Base-by-base conservation (phyloP, 2,888 invertebrate genomes). In the Pimpla rufipes region DNA sequence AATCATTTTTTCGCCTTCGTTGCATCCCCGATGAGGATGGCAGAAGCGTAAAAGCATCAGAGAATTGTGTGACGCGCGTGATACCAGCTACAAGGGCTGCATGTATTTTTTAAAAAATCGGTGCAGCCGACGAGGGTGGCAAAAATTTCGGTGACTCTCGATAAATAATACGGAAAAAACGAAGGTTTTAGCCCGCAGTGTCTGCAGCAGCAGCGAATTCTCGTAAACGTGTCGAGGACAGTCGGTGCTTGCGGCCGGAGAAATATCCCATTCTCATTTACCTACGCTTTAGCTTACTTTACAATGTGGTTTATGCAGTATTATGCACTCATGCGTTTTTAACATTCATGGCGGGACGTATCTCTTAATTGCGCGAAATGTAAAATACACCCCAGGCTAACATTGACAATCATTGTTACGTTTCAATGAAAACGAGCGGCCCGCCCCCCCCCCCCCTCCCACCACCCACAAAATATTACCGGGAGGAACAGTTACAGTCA, bases 191-290 rank as follows among this genome's bases (percentile, higher is more conserved):
- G 47, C 23, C 47, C 50, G 70, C 57, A 78, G 78, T 57, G 81
- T 78, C 80, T 62, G 45, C 59, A 52, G 50, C 81, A 81, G 84
- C 77, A 45, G 62, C 35, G 62, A 29, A 11, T 64, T 66, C 66
- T 81, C 84, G 81, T 84, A 84, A 84, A 84, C 77, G 81, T 84
- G 81, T 84, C 84, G 77, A 23, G 78, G 78, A 81, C 84, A 84
- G 77, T 81, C 74, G 81, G 81, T 68, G 84, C 81, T 81, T 81
- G 84, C 50, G 84, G 84, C 68, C 57, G 35, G 81, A 74, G 50
- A 71, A 84, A 78, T 84, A 81, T 84, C 81, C 77, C 77, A 62
- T 81, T 57, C 18, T 59, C 82, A 66, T 84, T 78, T 78, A 70
- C 74, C 81, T 77, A 18, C 76, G 16, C 37, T 59, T 18, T 74